Evolutionary conservation across 1,140 invertebrate species (phyloP), one percentile per base, ranked within the genome.

Genomic region (Saccostrea cuccullata): DNA sequence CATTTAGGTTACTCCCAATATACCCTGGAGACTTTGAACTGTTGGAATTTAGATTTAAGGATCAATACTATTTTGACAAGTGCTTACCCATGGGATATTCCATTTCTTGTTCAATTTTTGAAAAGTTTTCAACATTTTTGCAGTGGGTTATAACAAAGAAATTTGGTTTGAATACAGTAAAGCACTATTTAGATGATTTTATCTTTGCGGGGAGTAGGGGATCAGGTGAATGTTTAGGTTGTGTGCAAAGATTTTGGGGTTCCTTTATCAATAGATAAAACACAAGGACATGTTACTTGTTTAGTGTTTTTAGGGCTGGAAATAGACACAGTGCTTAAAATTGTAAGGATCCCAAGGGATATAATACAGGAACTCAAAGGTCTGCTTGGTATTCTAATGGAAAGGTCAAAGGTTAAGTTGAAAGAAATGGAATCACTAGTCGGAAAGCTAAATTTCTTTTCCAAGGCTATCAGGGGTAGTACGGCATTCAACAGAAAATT

Each of bases 61-160:
- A 58, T 58, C 56, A 58, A 5, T 58, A 13, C 15, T 58, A 58
- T 13, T 13, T 58, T 58, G 56, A 58, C 15, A 88, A 84, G 64
- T 85, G 83, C n/a, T 60, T 73, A n/a, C 87, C 83, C n/a, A 85
- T 85, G n/a, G 15, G 26, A 15, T 64, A 58, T 85, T 20, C 56
- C 12, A 58, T 73, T 47, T 86, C 85, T 13, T 86, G 86, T 82
- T 4, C 40, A 56, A 23, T 40, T 36, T 86, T 82, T 86, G 86
- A 86, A 82, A 86, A 86, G 26, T 86, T 86, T 55, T 70, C 85
- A 73, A 73, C 64, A 20, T 86, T 86, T 40, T 23, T 86, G 5
- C 64, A 40, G 67, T 77, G 70, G n/a, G n/a, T 36, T 12, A 12
- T 36, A 15, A 77, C 70, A 77, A 58, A 0, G 1, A 58, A 58